These are phyloP conservation scores for Drosophila virilis DNA, from an alignment of 1,140 invertebrate species.

Conservation along the genomic window DNA sequence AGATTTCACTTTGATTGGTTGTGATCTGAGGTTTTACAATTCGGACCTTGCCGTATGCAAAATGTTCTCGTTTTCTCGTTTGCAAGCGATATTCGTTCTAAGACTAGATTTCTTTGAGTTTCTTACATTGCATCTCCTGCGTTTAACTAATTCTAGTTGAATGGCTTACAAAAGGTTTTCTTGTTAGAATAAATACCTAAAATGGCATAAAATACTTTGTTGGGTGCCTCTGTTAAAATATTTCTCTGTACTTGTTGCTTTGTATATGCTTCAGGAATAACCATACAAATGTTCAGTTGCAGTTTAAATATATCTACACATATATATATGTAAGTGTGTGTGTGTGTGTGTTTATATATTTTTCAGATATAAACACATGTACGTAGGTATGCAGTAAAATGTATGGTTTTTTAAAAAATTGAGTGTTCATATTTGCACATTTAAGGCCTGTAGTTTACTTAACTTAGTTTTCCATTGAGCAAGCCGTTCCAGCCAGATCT, in stretches of 20 bases:
- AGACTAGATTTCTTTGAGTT: constrained; percentile 59
- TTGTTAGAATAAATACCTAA: constrained; percentile 62
- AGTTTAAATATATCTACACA: constrained; percentile 60
- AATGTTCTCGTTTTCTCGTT: constrained; percentile 20
- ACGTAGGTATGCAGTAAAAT: constrained; percentile 45
- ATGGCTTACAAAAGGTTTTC: constrained; percentile 62
- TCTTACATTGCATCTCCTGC: constrained; percentile 1
- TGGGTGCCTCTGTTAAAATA: constrained; percentile 71
- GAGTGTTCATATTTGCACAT: constrained; percentile 79
- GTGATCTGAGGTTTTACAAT: background rate
- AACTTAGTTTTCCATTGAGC: constrained; percentile 54
- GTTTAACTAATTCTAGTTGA: constrained; percentile 34
- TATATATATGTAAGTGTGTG: constrained; percentile 18
- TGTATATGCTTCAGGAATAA: constrained; percentile 35
- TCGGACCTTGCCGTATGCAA: constrained; percentile 18
- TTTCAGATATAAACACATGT: constrained; percentile 12
- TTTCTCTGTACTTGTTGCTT: constrained; percentile 34
- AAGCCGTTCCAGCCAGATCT: constrained; percentile 52
- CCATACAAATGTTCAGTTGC: constrained; percentile 61
- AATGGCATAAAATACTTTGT: constrained; percentile 72
- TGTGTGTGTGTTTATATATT: background rate
- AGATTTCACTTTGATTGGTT: constrained; percentile 11
- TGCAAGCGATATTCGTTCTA: constrained; percentile 41
- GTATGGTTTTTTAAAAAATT: constrained; percentile 63
- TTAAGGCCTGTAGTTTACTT: constrained; percentile 76